Percentiles rank a stretch among this genome's conserved stretches.
Evolutionary conservation across 2,797 vertebrate genomes (phyloP).

Genomic region (Tauraco hartlaubi): DNA sequence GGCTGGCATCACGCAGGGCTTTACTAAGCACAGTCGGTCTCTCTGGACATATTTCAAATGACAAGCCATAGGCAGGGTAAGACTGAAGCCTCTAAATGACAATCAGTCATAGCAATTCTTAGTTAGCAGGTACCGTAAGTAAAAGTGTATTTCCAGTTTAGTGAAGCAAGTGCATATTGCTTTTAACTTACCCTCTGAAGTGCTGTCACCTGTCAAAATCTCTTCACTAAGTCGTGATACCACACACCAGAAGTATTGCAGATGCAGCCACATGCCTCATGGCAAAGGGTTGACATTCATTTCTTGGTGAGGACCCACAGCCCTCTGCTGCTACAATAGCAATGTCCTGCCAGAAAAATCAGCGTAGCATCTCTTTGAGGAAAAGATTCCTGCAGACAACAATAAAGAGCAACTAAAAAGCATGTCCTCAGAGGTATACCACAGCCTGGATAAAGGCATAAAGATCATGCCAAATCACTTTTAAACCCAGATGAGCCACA

Average conservation of each 20-base stretch:
- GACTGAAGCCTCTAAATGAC: not conserved
- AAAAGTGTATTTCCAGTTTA: conserved; percentile 21
- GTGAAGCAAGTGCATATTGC: conserved; percentile 22
- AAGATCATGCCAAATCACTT: not conserved
- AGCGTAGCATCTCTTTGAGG: not conserved
- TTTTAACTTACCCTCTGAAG: conserved; percentile 54
- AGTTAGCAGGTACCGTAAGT: not conserved
- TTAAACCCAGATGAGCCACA: not conserved
- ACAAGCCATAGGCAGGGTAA: not conserved
- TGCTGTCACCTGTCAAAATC: conserved; percentile 4
- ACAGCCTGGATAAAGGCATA: not conserved
- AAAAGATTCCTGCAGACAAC: not conserved
- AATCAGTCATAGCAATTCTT: not conserved
- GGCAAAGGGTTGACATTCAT: conserved; percentile 14
- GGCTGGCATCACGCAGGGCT: not conserved
- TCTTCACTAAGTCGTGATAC: not conserved
- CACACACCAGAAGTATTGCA: not conserved
- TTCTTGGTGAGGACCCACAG: conserved; percentile 11
- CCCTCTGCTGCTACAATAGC: not conserved
- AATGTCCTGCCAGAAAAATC: conserved; percentile 12
- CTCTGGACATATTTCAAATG: not conserved
- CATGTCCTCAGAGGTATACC: not conserved
- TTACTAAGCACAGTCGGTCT: not conserved
- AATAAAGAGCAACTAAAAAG: conserved; percentile 26
- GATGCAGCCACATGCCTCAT: not conserved